These are phyloP conservation scores for Hypanus sabinus DNA, from an alignment of 2,113 vertebrate species.

Conservation along the genomic window DNA sequence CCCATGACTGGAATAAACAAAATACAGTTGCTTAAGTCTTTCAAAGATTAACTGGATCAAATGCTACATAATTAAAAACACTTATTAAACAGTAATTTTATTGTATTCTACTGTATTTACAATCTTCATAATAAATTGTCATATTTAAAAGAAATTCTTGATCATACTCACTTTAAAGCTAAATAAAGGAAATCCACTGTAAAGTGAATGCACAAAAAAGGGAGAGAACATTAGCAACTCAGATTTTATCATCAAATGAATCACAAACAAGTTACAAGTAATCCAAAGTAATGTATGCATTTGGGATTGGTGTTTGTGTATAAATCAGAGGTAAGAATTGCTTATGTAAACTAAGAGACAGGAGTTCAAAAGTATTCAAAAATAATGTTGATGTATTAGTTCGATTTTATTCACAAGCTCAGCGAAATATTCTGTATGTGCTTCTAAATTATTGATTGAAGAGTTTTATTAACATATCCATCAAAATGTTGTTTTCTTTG, in stretches of 20 bases:
- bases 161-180: constrained; percentile 21
- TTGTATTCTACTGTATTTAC: no score
- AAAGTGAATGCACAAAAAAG: background rate
- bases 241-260: background rate
- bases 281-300: constrained; percentile 15
- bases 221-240: constrained; percentile 22
- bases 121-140: background rate
- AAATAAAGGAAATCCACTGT: background rate
- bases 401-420: background rate
- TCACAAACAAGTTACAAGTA: background rate
- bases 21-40: background rate
- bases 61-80: background rate
- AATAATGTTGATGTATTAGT: background rate
- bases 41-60: background rate
- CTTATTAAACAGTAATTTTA: background rate
- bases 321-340: constrained; percentile 6
- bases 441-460: background rate
- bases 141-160: background rate
- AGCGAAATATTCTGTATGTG: background rate
- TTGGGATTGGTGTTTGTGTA: background rate
- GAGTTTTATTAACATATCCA: constrained; percentile 8
- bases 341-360: background rate
- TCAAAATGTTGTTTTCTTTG: background rate
- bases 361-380: constrained; percentile 12
- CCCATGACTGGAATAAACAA: no score